Evolutionary conservation across 2,113 vertebrate species (phyloP), one percentile per base, ranked within the genome.

Genomic region (Sisor rabdophorus): DNA sequence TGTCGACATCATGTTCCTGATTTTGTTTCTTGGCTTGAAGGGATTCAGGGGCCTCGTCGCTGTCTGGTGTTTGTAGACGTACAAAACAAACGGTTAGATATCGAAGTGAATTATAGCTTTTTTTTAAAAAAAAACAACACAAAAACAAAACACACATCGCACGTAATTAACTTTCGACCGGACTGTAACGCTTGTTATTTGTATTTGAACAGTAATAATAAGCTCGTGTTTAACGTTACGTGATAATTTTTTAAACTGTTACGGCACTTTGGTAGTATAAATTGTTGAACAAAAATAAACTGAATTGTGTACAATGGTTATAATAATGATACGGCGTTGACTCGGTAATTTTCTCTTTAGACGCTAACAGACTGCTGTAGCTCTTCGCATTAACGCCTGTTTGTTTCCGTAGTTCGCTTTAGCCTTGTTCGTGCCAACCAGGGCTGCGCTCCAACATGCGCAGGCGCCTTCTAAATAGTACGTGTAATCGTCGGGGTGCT

Each of bases 11-110:
- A 86, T 87, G 87, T 88, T 91, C 87, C 85, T 90, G 84, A 84
- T 88, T 89, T 85, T 84, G 89, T 88, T 89, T 89, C 90, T 88
- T 90, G 86, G 88, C 81, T 91, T 87, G 85, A 82, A 75, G 77
- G 85, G 84, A 86, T 86, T 86, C 87, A 87, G 87, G 87, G 88
- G 87, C 88, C 89, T 89, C 87, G 87, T 90, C 90, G 87, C 87
- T 88, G 85, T 82, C 7, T 56, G 47, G 22, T 67, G 56, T 59
- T 79, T 36, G 2, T 61, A 67, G 44, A 77, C 12, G 68, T 17
- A 40, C 47, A 56, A n/a, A 59, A 20, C 19, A 28, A 44, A 22
- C 50, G 53, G 24, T 15, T 15, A 75, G 32, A 30, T 30, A 55
- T 50, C 13, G 30, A 19, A 17, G 28, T 47, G 52, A 77, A 64